phyloP scores from a whole-genome alignment of 2,113 vertebrate species.

The Chrysochloris asiatica region DNA sequence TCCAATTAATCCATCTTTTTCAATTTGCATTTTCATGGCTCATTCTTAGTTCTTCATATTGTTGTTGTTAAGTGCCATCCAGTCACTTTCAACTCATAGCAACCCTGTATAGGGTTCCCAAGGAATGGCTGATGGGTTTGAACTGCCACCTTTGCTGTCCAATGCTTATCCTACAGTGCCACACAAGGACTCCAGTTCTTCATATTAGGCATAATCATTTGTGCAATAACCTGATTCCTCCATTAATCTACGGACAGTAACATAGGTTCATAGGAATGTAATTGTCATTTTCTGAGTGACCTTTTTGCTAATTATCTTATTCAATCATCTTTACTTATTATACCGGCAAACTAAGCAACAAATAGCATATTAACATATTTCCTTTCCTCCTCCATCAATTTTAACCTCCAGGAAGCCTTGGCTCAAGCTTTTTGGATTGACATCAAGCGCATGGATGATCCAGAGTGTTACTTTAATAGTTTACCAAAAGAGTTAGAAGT shows the following conservation, averaged over 20 bases:
- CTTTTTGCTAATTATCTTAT: neutral
- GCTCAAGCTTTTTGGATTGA: conserved; percentile 90
- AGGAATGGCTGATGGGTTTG: too few species aligned
- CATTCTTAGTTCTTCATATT: neutral
- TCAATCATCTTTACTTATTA: conserved; percentile 23
- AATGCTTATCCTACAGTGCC: too few species aligned
- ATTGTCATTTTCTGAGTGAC: conserved; percentile 20
- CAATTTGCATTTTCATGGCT: neutral
- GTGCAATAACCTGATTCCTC: neutral
- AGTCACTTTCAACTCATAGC: too few species aligned
- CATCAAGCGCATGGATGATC: conserved; percentile 89
- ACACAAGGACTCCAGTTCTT: too few species aligned
- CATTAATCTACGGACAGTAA: neutral
- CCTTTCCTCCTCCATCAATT: neutral
- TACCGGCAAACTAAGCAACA: conserved; percentile 9
- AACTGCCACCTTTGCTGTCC: too few species aligned
- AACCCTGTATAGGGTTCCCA: too few species aligned
- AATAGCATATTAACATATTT: conserved; percentile 23
- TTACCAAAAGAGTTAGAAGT: conserved; percentile 90
- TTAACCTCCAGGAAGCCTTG: conserved; percentile 91
- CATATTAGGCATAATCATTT: neutral
- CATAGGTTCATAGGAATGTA: neutral
- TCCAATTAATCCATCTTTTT: conserved; percentile 29
- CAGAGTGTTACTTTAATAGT: conserved; percentile 94
- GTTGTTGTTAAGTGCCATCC: too few species aligned